Evolutionary conservation across 1,140 invertebrate genomes (phyloP).

Genomic region (Stratiolaelaps scimitus): DNA sequence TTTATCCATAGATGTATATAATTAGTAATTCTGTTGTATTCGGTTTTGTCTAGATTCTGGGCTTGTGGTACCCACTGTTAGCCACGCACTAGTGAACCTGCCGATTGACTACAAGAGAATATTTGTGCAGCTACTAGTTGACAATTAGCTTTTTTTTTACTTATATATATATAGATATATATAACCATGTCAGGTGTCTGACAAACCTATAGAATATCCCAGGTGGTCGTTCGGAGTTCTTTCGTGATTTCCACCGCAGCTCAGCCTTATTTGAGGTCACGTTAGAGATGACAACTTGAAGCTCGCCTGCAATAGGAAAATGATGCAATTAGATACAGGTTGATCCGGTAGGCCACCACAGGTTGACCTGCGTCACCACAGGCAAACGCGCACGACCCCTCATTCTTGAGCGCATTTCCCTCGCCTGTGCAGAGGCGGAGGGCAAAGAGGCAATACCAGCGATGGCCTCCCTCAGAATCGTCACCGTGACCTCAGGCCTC

Average conservation of each 20-base stretch:
- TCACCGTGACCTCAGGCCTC: too few species aligned
- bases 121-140: background rate
- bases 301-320: background rate
- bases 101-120: background rate
- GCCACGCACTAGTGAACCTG: background rate
- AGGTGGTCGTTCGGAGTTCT: background rate
- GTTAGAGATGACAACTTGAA: constrained; percentile 10
- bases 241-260: constrained; percentile 20
- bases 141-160: background rate
- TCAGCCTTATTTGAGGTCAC: background rate
- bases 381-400: too few species aligned
- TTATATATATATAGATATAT: background rate
- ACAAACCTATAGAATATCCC: constrained; percentile 25
- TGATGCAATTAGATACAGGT: too few species aligned
- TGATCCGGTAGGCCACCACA: too few species aligned
- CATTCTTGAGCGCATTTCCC: too few species aligned
- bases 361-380: too few species aligned
- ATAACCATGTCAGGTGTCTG: too few species aligned
- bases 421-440: too few species aligned
- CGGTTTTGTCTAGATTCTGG: background rate
- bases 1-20: too few species aligned
- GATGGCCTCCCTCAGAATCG: too few species aligned
- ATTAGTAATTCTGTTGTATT: background rate
- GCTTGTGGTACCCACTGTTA: background rate
- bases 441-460: too few species aligned